Percentiles rank a stretch among this genome's conserved stretches.
Conservation (phyloP, 1,140 invertebrate species). For the Globodera ellingtonae region DNA sequence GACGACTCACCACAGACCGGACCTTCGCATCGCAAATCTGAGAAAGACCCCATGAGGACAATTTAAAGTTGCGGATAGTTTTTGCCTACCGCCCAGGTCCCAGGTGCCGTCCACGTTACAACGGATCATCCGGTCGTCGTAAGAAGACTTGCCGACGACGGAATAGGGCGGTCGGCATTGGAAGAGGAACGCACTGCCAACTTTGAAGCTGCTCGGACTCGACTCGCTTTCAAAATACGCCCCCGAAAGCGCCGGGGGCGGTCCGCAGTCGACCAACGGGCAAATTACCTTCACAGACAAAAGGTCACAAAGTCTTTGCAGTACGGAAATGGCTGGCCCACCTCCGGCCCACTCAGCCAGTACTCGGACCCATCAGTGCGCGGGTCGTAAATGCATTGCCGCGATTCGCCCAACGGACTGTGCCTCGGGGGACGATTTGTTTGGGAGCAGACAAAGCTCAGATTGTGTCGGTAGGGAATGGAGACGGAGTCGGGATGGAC, state of each 20-base stretch:
- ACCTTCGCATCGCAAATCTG: conserved; percentile 80
- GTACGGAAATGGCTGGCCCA: conserved; percentile 65
- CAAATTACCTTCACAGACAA: conserved; percentile 29
- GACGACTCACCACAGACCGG: conserved; percentile 23
- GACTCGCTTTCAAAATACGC: conserved; percentile 83
- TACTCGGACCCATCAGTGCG: conserved; percentile 84
- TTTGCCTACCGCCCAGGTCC: conserved; percentile 80
- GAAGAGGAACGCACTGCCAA: conserved; percentile 78
- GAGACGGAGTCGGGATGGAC: conserved; percentile 52
- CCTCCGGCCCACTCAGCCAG: conserved; percentile 83
- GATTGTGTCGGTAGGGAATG: conserved; percentile 60
- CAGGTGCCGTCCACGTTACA: conserved; percentile 88
- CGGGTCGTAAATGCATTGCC: conserved; percentile 93
- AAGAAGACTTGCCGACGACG: conserved; percentile 84
- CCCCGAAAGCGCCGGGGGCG: conserved; percentile 71
- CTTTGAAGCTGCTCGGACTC: conserved; percentile 77
- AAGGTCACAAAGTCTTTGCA: neutral
- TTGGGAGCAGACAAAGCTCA: conserved; percentile 52
- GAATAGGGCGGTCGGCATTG: conserved; percentile 94
- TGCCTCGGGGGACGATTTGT: conserved; percentile 16
- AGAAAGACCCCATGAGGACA: neutral
- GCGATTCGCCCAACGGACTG: conserved; percentile 76
- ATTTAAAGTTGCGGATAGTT: neutral
- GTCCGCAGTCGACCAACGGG: conserved; percentile 63
- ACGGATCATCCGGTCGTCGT: conserved; percentile 85